Evolutionary conservation across 2,888 invertebrate genomes (phyloP), one percentile per base, ranked within the genome.

Genomic region (Hirudinaria manillensis): DNA sequence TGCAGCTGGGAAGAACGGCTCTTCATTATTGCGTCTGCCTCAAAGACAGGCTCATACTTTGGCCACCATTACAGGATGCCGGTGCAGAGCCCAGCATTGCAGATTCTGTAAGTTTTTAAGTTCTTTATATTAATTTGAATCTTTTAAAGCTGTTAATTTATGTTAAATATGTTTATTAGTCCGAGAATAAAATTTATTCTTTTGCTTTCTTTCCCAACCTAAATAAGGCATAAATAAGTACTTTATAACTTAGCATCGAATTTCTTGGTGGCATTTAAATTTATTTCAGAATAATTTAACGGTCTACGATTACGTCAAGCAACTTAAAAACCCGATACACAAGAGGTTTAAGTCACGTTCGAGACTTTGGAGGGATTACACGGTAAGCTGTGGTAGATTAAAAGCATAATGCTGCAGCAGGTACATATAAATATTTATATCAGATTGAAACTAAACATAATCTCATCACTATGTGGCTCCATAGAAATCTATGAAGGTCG

Each of bases 1-100:
- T 53, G 34, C 74, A 78, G 78, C 55, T 83, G 45, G 82, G 82
- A 24, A 80, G 84, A 66, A 83, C 83, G 6, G 81, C 84, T 0
- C 79, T 83, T 1, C 84, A 84, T 76, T 82, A 83, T 77, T 80
- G 82, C 75, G 79, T 83, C 24, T 81, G 82, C 34, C 79, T 82
- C 36, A 81, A 82, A 75, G 78, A 81, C 16, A 74, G 81, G 16
- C 79, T 80, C 27, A 74, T 76, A 13, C 79, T 83, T 29, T 78
- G 82, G 75, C 80, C 82, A 19, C 78, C 82, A 3, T 77, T 81
- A 16, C 80, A 80, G 68, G 80, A 81, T 56, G 76, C 79, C 7
- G 83, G 82, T 13, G 82, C 82, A 6, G 80, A 81, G 34, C 78
- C 78, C 16, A 78, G 78, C 55, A 45, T 80, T 7, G 79, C 80